A percentile compares a stretch with the other conserved stretches of the same genome.
These are phyloP conservation scores for Pteruthius melanotis DNA, from an alignment of 2,113 vertebrate species.

Conservation along the genomic window DNA sequence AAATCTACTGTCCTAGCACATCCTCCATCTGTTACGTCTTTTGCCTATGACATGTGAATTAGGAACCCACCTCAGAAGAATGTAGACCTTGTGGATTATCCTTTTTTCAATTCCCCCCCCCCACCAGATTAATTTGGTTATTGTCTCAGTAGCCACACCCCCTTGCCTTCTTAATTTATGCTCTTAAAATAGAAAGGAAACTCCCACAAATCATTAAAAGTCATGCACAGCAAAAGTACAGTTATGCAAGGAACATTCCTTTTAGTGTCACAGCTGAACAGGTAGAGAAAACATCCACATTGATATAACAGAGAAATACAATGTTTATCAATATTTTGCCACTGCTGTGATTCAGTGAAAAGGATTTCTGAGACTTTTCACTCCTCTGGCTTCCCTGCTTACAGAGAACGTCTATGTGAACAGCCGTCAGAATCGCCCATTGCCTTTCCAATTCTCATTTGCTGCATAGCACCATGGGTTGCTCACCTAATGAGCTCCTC, in stretches of 20 bases:
- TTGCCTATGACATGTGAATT: not conserved
- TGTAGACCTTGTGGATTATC: not conserved
- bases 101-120: not conserved
- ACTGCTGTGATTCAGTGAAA: not conserved
- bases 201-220: not conserved
- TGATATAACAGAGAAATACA: not conserved
- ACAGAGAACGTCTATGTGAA: not conserved
- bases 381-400: not conserved
- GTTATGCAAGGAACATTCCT: not conserved
- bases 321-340: not conserved
- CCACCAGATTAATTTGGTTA: rapidly evolving
- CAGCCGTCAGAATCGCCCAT: not conserved
- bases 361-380: not conserved
- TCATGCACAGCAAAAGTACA: not conserved
- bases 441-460: not conserved
- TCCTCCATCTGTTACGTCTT: not conserved
- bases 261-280: not conserved
- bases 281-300: not conserved
- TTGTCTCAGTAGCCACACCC: not conserved
- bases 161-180: not conserved
- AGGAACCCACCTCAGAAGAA: not conserved
- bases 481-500: not conserved
- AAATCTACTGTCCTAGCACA: not conserved
- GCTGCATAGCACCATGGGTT: not conserved
- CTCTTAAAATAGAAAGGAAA: not conserved